Percentiles rank a stretch among this genome's conserved stretches.
phyloP scores from a whole-genome alignment of 2,888 invertebrate genomes.

The Harpalus rubripes region DNA sequence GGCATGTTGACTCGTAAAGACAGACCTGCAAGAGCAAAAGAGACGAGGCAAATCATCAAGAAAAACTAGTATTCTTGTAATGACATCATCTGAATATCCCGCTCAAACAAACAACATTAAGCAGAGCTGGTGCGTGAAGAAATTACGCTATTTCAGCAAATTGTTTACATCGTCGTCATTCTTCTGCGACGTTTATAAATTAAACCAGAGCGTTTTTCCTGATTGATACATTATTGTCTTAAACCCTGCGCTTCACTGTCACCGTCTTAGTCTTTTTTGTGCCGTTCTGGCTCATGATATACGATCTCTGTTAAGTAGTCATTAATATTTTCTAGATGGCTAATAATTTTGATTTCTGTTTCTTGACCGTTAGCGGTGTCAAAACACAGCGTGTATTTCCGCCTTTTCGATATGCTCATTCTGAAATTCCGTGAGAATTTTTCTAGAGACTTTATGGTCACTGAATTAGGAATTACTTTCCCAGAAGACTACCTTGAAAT shows the following conservation, averaged over 20 bases:
- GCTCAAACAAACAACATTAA: slow-evolving; percentile 43
- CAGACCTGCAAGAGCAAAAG: slow-evolving; percentile 54
- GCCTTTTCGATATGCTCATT: slow-evolving; percentile 43
- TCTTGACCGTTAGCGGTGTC: slow-evolving; percentile 44
- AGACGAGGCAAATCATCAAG: slow-evolving; percentile 52
- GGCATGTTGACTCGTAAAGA: slow-evolving; percentile 56
- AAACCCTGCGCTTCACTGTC: background rate
- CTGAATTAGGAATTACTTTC: slow-evolving; percentile 13
- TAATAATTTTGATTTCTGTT: slow-evolving; percentile 48
- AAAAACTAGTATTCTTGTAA: slow-evolving; percentile 64
- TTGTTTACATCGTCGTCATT: slow-evolving; percentile 62
- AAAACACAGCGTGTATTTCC: slow-evolving; percentile 60
- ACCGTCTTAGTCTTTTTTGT: slow-evolving; percentile 9
- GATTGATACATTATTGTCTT: slow-evolving; percentile 28
- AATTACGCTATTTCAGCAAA: slow-evolving; percentile 54
- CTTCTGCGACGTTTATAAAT: slow-evolving; percentile 38
- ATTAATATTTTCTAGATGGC: slow-evolving; percentile 50
- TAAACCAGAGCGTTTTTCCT: slow-evolving; percentile 1
- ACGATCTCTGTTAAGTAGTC: slow-evolving; percentile 32
- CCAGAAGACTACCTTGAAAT: slow-evolving; percentile 3
- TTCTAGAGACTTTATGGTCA: slow-evolving; percentile 1
- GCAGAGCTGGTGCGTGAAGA: slow-evolving; percentile 40
- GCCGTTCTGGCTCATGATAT: slow-evolving; percentile 31
- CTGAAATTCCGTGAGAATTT: slow-evolving; percentile 41
- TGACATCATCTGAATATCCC: slow-evolving; percentile 66